These are phyloP conservation scores for Columba guinea DNA, from an alignment of 2,797 vertebrate species.

Conservation along the genomic window DNA sequence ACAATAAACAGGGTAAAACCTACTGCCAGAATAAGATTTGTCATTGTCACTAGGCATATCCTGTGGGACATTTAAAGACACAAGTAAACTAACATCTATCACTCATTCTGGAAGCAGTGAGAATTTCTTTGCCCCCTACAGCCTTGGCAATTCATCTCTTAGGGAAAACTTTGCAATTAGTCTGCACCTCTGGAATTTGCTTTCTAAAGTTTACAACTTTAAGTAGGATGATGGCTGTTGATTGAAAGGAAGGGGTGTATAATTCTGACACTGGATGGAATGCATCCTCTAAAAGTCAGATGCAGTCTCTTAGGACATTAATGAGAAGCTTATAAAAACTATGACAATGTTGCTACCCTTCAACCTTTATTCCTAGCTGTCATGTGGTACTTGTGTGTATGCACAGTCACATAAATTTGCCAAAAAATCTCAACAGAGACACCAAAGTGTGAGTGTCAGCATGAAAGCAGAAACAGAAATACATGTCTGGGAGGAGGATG, in stretches of 20 bases:
- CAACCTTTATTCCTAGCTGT: neutral
- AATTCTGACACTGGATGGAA: neutral
- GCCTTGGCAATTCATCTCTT: neutral
- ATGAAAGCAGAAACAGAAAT: neutral
- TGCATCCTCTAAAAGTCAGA: neutral
- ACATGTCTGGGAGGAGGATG: neutral
- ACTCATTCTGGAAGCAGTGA: neutral
- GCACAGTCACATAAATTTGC: neutral
- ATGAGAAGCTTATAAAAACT: neutral
- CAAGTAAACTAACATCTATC: neutral
- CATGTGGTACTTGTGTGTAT: rapidly evolving
- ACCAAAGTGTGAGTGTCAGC: neutral
- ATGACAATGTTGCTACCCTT: neutral
- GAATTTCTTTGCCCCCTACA: neutral
- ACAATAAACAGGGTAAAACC: neutral
- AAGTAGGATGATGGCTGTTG: neutral
- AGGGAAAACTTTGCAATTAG: neutral
- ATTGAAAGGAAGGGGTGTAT: neutral
- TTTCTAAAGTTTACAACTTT: neutral
- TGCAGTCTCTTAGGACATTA: neutral
- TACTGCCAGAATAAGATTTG: neutral
- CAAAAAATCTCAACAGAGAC: neutral
- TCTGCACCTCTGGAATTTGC: neutral
- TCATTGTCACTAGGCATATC: neutral
- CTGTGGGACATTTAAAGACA: neutral